Base-by-base conservation (phyloP, 2,113 vertebrate species). In the Glaucomys volans region DNA sequence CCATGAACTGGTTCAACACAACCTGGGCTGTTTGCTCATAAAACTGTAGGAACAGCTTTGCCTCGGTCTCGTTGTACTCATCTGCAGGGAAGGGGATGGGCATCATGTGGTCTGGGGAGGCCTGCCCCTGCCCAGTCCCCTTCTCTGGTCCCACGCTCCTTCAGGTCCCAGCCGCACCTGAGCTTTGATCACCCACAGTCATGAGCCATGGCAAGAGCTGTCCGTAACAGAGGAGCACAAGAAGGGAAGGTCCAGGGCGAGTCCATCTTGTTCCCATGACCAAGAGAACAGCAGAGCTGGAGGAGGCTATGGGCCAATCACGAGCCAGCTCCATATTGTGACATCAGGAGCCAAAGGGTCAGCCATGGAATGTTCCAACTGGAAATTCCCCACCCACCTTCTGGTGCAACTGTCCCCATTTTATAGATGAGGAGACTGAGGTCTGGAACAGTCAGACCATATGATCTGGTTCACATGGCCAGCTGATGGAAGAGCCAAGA, bases 1-100 rank as follows among this genome's bases (percentile, higher is more conserved):
- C 99, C 0, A 98, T 99, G 97, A 99, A 99, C 76, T 98, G 95
- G 0, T 99, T 99, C 99, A 99, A 99, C 85, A 99, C 99, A 30
- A 18, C 82, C 97, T 99, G 99, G 0, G 99, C 99, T 0, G 99
- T 99, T 4, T 81, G 97, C 96, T 99, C 99, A 98, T 99, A 99
- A 42, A 99, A 96, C 0, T 97, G 69, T 92, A 99, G 94, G 97
- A 99, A 99, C 0, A 2, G 12, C 87, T 98, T 98, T 3, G 99
- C 99, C 75, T 98, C 35, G 0, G 96, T 97, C 98, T 99, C 99
- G 8, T 99, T 99, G 72, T 99, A 98, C 97, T 99, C 99, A 77
- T 98, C 99, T 99, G 98, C 69, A 96, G 76, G 62, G 88, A 40
- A n/a, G 95, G n/a, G 91, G 1, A 74, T 66, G 24, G 87, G 14